Evolutionary conservation across 2,113 vertebrate genomes (phyloP), one percentile per base, ranked within the genome.

Genomic region (Phocoena phocoena): DNA sequence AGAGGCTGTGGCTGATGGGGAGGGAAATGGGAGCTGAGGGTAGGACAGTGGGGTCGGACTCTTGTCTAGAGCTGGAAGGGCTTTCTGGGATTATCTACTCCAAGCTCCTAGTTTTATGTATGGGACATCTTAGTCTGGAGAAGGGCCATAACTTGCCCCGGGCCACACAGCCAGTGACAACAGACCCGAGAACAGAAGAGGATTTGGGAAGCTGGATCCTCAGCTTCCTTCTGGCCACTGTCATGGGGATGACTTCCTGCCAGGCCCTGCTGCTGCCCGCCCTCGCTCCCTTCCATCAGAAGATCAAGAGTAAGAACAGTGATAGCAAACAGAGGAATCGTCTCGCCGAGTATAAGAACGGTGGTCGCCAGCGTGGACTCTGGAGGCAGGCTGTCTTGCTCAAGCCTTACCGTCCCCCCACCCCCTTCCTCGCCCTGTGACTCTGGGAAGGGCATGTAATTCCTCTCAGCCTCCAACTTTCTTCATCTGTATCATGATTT

Each of bases 321-420:
- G 15, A 18, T 3, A 14, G 20, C 25, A 25, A 50, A 10, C 8
- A 17, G 58, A 65, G 90, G 36, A 26, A 0, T 14, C 44, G 0
- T 38, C 9, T 63, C 5, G 1, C 81, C 5, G 47, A 74, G 4
- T 2, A 3, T 8, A 21, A 53, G 55, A 33, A 4, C 1, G 0
- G 2, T 6, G 23, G 41, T 36, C 31, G 6, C 68, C 14, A 2
- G 14, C 1, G 0, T 1, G 21, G 84, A 36, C 79, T 14, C 47
- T 50, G 26, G 15, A 4, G 81, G 31, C 58, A 1, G 15, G 5
- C 58, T 28, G 65, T 44, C 50, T 31, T 79, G 33, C n/a, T 68
- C 10, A 4, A 18, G n/a, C 41, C 63, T 71, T 23, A 8, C 7
- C 2, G 1, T 21, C 68, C 15, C 18, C 8, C 10, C 31, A 23